Percentiles rank a stretch among this genome's conserved stretches.
Conservation (phyloP, 2,888 invertebrate genomes). For the Biston betularia region DNA sequence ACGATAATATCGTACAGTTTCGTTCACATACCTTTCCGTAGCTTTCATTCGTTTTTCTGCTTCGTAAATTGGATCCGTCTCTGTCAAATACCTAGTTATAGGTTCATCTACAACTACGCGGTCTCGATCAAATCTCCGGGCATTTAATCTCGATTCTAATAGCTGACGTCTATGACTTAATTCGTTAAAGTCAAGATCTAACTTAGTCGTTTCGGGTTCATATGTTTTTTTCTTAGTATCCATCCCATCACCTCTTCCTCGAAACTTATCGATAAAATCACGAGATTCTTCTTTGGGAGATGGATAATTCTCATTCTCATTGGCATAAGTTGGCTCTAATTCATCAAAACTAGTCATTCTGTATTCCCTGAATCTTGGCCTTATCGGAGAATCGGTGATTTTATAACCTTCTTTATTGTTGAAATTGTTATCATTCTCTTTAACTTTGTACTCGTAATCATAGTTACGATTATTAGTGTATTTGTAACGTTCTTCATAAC, state of each 20-base stretch:
- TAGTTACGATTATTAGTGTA: conserved; percentile 66
- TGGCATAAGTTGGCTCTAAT: conserved; percentile 81
- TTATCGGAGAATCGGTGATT: conserved; percentile 87
- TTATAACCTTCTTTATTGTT: conserved; percentile 75
- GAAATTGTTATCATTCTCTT: conserved; percentile 74
- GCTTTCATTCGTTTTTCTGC: conserved; percentile 80
- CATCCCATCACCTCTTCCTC: conserved; percentile 89
- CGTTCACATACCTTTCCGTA: conserved; percentile 85
- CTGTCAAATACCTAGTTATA: conserved; percentile 71
- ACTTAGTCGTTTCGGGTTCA: conserved; percentile 69
- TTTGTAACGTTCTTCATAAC: conserved; percentile 88
- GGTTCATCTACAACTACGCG: conserved; percentile 70
- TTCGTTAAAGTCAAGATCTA: conserved; percentile 84
- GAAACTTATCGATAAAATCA: conserved; percentile 73
- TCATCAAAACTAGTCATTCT: conserved; percentile 83
- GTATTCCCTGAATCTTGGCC: conserved; percentile 87
- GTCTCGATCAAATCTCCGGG: conserved; percentile 81
- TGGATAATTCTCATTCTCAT: conserved; percentile 60
- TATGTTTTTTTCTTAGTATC: conserved; percentile 86
- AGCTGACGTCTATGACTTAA: conserved; percentile 91
- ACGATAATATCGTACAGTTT: conserved; percentile 85
- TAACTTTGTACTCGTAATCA: conserved; percentile 81
- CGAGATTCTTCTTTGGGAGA: conserved; percentile 62
- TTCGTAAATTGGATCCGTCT: conserved; percentile 82
- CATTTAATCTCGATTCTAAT: conserved; percentile 91